phyloP scores from a whole-genome alignment of 1,140 invertebrate genomes.

The Copidosoma floridanum region DNA sequence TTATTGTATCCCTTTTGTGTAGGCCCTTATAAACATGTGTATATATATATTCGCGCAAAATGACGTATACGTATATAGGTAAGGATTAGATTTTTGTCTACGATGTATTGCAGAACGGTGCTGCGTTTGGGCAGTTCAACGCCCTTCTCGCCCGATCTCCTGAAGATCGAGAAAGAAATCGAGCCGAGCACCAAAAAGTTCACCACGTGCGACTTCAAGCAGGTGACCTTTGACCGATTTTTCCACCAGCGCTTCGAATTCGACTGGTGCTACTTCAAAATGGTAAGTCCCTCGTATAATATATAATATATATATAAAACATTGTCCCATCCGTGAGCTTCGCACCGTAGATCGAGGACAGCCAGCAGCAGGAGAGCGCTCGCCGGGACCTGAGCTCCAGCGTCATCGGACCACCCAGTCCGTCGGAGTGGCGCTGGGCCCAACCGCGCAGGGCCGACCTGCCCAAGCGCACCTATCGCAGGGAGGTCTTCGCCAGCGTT shows the following conservation, averaged over 20 bases:
- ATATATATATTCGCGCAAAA: too few species aligned
- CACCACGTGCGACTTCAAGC: conserved; percentile 77
- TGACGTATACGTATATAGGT: too few species aligned
- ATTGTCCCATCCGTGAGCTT: background rate
- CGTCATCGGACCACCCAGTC: conserved; percentile 33
- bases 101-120: conserved; percentile 66
- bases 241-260: conserved; percentile 79
- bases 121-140: conserved; percentile 74
- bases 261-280: conserved; percentile 86
- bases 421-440: conserved; percentile 57
- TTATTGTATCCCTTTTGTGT: too few species aligned
- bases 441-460: conserved; percentile 61
- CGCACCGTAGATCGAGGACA: conserved; percentile 41
- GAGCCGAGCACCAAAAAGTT: conserved; percentile 72
- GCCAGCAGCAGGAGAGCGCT: conserved; percentile 43
- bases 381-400: conserved; percentile 47
- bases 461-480: conserved; percentile 68
- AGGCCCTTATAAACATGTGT: too few species aligned
- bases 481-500: conserved; percentile 70
- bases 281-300: conserved; percentile 57
- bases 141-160: conserved; percentile 72
- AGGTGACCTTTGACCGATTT: conserved; percentile 78
- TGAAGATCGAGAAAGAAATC: conserved; percentile 78
- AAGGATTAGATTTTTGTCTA: too few species aligned
- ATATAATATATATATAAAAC: background rate